Evolutionary conservation across 35 echinoderm and acorn worm species (phyloP).

Genomic region (Hemicentrotus pulcherrimus): DNA sequence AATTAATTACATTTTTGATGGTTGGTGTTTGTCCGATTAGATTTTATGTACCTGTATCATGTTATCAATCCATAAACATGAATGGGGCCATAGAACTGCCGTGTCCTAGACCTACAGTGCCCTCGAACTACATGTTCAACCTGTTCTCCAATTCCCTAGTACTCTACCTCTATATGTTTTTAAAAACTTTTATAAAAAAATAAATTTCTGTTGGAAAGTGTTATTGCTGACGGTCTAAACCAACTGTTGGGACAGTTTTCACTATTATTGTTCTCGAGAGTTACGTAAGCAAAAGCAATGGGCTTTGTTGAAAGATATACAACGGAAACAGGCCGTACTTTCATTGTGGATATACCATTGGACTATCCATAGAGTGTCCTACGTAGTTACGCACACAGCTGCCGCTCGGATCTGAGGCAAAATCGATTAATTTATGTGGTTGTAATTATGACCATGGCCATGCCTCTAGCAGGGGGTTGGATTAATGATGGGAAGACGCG

Average conservation of each 20-base stretch:
- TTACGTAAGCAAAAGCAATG: background rate
- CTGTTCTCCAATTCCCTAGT: too few relatives aligned
- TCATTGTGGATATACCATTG: background rate
- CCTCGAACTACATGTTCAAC: too few relatives aligned
- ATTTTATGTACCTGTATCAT: too few relatives aligned
- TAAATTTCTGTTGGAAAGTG: too few relatives aligned
- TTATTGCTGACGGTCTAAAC: too few relatives aligned
- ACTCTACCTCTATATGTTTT: too few relatives aligned
- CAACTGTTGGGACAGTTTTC: background rate
- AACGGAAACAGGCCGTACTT: background rate
- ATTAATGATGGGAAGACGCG: background rate
- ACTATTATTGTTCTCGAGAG: background rate
- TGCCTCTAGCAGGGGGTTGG: background rate
- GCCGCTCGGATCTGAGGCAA: background rate
- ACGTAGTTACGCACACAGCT: background rate
- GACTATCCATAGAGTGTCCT: background rate
- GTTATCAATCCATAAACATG: too few relatives aligned
- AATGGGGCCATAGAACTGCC: too few relatives aligned
- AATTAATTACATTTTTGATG: too few relatives aligned
- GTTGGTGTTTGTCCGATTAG: too few relatives aligned
- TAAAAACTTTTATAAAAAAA: too few relatives aligned
- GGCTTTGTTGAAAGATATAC: background rate
- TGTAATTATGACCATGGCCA: conserved; percentile 10
- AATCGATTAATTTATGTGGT: conserved; percentile 19
- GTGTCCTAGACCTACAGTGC: too few relatives aligned